These are phyloP conservation scores for Cliona cf. orientalis DNA, from an alignment of 37 sponge, comb jelly and placozoan genomes.

Conservation along the genomic window DNA sequence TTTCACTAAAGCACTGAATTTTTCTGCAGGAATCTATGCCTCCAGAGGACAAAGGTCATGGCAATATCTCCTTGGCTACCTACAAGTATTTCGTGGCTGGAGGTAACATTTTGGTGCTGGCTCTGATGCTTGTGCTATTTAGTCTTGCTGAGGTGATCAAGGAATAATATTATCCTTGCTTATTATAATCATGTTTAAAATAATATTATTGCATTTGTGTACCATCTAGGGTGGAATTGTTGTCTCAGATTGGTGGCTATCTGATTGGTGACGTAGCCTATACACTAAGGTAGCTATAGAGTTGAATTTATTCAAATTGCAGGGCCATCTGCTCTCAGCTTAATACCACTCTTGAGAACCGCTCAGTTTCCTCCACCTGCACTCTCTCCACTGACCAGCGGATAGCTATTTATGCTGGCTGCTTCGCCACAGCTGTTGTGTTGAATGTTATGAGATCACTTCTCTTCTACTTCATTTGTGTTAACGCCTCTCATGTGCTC, in stretches of 20 bases:
- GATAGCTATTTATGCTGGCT: slow-evolving; percentile 52
- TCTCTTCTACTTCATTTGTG: slow-evolving; percentile 30
- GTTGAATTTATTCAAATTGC: too few relatives aligned
- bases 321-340: slow-evolving; percentile 44
- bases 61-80: slow-evolving; percentile 59
- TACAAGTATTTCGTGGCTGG: slow-evolving; percentile 59
- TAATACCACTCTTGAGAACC: neutral
- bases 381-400: slow-evolving; percentile 24
- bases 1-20: too few relatives aligned
- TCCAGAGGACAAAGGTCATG: slow-evolving; percentile 59
- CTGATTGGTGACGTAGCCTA: slow-evolving; percentile 81
- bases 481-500: slow-evolving; percentile 51
- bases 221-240: slow-evolving; percentile 57
- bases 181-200: too few relatives aligned
- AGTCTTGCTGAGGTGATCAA: slow-evolving; percentile 65
- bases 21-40: too few relatives aligned
- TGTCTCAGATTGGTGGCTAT: slow-evolving; percentile 73
- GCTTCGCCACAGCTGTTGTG: slow-evolving; percentile 3
- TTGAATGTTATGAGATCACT: slow-evolving; percentile 34
- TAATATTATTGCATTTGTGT: neutral
- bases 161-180: too few relatives aligned
- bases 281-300: too few relatives aligned
- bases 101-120: slow-evolving; percentile 27
- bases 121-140: slow-evolving; percentile 28
- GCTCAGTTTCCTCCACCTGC: slow-evolving; percentile 20